Evolutionary conservation across 1,140 invertebrate genomes (phyloP), one percentile per base, ranked within the genome.

Genomic region (Zelostemma sp.): DNA sequence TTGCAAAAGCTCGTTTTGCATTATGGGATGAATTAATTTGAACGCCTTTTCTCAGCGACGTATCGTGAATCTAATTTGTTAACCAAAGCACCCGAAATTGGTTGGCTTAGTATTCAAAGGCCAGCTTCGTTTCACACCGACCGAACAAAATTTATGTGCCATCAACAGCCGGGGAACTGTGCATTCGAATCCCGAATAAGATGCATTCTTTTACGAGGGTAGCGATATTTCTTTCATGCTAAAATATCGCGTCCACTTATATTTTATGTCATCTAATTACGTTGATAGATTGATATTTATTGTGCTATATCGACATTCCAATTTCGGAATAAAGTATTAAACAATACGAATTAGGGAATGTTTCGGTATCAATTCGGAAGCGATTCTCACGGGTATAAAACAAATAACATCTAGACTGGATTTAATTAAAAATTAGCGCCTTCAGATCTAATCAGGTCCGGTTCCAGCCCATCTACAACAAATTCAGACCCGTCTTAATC

Each of bases 131-230:
- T 74, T 80, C 76, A 73, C 76, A 74, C 71, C 63, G 76, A 72
- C 74, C 66, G 68, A 79, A 78, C 66, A 65, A 66, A 78, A 82
- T 81, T 83, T 81, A 80, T 82, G 74, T 77, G 67, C 72, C 77
- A 79, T 74, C 77, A 73, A 76, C 76, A 79, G 76, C 69, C 68
- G 49, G 75, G 75, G 71, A n/a, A 25, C 71, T 74, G 69, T 77
- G 73, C 72, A 74, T 79, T 80, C 72, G 78, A 78, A 80, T 80
- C 66, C 72, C 50, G 68, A 73, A 80, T 78, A 78, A 78, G 77
- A 79, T 75, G 71, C 73, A 75, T 77, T 66, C 72, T 74, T 80
- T 80, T 77, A 80, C 73, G 78, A 78, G 69, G 70, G 60, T 43
- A 65, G 47, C 53, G 51, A 46, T 12, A 12, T 38, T 61, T 64